Percentiles rank a stretch among this genome's conserved stretches.
These are phyloP conservation scores for Picathartes gymnocephalus DNA, from an alignment of 2,113 vertebrate species.

Conservation along the genomic window DNA sequence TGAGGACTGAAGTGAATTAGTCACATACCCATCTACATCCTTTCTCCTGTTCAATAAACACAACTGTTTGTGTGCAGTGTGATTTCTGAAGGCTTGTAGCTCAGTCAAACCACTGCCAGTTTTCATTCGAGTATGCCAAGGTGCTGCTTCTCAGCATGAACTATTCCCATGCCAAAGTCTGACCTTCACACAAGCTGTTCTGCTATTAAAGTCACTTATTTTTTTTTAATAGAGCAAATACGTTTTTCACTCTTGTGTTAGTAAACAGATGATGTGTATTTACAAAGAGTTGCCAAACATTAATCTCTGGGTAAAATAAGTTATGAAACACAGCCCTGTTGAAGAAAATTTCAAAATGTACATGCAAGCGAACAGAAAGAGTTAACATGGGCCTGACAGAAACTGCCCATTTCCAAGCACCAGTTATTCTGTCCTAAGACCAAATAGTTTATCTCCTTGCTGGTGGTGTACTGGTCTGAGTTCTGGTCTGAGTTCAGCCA, in stretches of 20 bases:
- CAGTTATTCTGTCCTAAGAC: neutral
- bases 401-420: neutral
- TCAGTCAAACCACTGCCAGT: conserved; percentile 15
- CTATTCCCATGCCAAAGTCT: conserved; percentile 16
- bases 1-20: neutral
- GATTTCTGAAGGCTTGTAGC: neutral
- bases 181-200: conserved; percentile 52
- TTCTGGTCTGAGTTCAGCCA: neutral
- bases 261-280: neutral
- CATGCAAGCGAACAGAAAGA: neutral
- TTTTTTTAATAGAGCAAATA: neutral
- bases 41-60: neutral
- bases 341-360: neutral
- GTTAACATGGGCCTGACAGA: neutral
- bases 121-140: neutral
- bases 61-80: neutral
- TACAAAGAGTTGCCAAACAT: neutral
- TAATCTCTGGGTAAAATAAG: neutral
- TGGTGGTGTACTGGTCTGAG: neutral
- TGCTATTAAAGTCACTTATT: neutral
- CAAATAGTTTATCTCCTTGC: neutral
- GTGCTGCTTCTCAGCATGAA: neutral
- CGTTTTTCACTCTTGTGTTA: neutral
- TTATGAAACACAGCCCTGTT: neutral
- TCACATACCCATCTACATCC: neutral